Conservation (phyloP, 2,888 invertebrate species). For the Thecocarcelia acutangulata region DNA sequence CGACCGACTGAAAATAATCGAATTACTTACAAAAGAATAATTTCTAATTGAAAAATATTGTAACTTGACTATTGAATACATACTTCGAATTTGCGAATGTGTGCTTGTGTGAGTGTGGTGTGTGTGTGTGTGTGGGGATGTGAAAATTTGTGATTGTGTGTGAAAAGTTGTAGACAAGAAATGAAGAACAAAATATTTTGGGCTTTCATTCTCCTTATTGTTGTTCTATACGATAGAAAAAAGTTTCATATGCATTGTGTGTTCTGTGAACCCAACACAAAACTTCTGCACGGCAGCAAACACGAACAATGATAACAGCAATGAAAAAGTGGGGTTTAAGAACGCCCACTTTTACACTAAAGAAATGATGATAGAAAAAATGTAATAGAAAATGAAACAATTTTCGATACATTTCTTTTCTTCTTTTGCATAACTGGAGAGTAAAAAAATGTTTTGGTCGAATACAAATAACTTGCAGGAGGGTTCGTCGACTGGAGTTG, state of each 20-base stretch:
- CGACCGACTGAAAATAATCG: constrained; percentile 82
- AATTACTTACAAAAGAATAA: constrained; percentile 82
- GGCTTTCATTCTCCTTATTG: constrained; percentile 13
- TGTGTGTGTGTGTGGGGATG: background rate
- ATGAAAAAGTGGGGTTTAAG: constrained; percentile 27
- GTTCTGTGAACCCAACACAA: constrained; percentile 34
- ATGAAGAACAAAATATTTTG: constrained; percentile 45
- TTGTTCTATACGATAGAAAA: constrained; percentile 63
- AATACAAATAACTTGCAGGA: constrained; percentile 1
- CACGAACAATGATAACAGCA: background rate
- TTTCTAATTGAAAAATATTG: constrained; percentile 83
- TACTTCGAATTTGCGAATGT: background rate
- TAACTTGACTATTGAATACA: constrained; percentile 67
- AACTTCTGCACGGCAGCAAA: background rate
- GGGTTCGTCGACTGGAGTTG: background rate
- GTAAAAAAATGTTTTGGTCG: background rate
- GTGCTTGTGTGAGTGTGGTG: background rate
- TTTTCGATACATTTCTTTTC: background rate
- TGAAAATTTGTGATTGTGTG: constrained; percentile 20
- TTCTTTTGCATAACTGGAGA: background rate
- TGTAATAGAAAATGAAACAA: constrained; percentile 22
- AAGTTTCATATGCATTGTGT: constrained; percentile 30
- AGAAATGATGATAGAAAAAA: constrained; percentile 36
- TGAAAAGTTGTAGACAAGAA: constrained; percentile 66
- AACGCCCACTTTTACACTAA: constrained; percentile 49